A percentile compares a stretch with the other conserved stretches of the same genome.
Evolutionary conservation across 1,140 invertebrate genomes (phyloP).

Genomic region (Cydia splendana): DNA sequence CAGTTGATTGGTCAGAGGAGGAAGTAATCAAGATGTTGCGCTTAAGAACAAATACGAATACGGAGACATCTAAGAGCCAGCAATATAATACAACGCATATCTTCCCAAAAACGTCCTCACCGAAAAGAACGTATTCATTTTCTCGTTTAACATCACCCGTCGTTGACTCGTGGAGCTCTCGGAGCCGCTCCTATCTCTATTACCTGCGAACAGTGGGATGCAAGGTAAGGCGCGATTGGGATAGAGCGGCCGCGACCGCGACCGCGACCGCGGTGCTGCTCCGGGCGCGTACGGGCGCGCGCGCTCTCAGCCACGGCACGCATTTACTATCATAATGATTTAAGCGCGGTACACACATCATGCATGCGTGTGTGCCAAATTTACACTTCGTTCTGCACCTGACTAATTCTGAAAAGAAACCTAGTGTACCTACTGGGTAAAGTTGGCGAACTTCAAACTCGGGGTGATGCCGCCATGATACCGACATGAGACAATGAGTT

Average conservation of each 20-base stretch:
- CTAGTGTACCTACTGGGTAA: constrained; percentile 24
- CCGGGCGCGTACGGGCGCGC: constrained; percentile 34
- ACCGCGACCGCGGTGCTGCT: constrained; percentile 8
- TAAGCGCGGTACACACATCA: constrained; percentile 21
- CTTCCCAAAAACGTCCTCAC: constrained; percentile 81
- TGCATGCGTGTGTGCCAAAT: constrained; percentile 13
- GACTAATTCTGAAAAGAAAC: constrained; percentile 28
- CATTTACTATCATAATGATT: not conserved
- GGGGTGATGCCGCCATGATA: constrained; percentile 36
- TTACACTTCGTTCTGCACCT: not conserved
- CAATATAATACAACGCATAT: constrained; percentile 71
- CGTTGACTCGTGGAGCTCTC: constrained; percentile 84
- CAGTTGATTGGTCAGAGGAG: constrained; percentile 64
- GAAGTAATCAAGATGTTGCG: constrained; percentile 51
- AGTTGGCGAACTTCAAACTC: constrained; percentile 29
- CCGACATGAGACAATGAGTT: constrained; percentile 43
- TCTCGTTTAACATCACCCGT: constrained; percentile 93
- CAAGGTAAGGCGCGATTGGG: constrained; percentile 40
- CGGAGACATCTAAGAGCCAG: constrained; percentile 71
- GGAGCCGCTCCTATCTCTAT: constrained; percentile 82
- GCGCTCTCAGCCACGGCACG: constrained; percentile 7
- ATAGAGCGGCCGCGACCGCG: constrained; percentile 38
- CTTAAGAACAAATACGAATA: constrained; percentile 62
- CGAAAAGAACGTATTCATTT: constrained; percentile 96
- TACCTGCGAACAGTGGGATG: constrained; percentile 69